phyloP scores from a whole-genome alignment of 1,140 invertebrate genomes.

The Drosophila obscura region DNA sequence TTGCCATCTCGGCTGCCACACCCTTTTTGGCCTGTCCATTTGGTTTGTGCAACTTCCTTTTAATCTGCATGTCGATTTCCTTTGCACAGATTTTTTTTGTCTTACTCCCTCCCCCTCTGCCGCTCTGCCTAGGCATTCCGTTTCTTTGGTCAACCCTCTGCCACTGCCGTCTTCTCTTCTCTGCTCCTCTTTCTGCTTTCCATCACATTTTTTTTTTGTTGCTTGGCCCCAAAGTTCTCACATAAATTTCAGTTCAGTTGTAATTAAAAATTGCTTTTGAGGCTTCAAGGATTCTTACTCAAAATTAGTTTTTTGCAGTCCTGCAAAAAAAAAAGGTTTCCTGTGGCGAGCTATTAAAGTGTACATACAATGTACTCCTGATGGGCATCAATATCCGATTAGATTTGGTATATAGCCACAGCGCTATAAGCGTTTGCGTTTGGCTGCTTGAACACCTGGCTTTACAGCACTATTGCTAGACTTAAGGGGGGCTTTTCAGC shows the following conservation, averaged over 20 bases:
- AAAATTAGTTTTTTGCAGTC: slow-evolving; percentile 67
- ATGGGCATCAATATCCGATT: too few relatives aligned
- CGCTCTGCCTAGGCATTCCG: slow-evolving; percentile 29
- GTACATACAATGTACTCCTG: too few relatives aligned
- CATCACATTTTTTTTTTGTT: slow-evolving; percentile 9
- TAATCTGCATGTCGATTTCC: slow-evolving; percentile 83
- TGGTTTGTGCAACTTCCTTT: slow-evolving; percentile 76
- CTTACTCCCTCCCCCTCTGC: neutral
- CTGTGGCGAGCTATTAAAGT: too few relatives aligned
- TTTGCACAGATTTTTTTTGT: slow-evolving; percentile 76
- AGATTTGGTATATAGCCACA: too few relatives aligned
- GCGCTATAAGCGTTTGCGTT: too few relatives aligned
- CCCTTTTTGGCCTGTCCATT: slow-evolving; percentile 45
- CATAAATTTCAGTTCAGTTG: slow-evolving; percentile 77
- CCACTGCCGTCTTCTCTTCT: neutral
- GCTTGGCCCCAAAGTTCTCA: slow-evolving; percentile 54
- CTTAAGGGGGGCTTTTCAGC: too few relatives aligned
- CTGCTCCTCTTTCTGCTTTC: slow-evolving; percentile 21
- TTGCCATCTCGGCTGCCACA: slow-evolving; percentile 1
- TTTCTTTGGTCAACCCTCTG: neutral
- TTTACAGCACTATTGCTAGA: too few relatives aligned
- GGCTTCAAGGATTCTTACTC: slow-evolving; percentile 58
- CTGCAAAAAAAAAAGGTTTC: too few relatives aligned
- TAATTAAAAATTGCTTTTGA: slow-evolving; percentile 81
- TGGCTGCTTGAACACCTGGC: too few relatives aligned